Evolutionary conservation across 2,888 invertebrate genomes (phyloP).

Genomic region (Stenodema calcarata): DNA sequence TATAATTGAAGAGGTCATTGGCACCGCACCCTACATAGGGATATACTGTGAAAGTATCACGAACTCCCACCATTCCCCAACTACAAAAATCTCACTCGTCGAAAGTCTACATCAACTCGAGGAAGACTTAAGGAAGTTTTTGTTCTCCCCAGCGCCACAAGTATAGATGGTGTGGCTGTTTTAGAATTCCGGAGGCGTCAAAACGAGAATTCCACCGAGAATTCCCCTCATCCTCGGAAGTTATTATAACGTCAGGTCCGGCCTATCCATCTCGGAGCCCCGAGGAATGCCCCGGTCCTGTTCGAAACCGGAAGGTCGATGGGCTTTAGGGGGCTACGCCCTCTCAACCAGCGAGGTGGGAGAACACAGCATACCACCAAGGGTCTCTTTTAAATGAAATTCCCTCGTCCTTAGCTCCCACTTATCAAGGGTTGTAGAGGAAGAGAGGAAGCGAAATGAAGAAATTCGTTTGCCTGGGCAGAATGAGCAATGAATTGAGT

Average conservation of each 20-base stretch:
- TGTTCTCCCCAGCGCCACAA: too few species aligned
- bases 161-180: neutral
- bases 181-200: neutral
- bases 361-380: neutral
- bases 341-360: neutral
- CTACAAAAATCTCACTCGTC: too few species aligned
- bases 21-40: too few species aligned
- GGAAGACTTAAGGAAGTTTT: too few species aligned
- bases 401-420: neutral
- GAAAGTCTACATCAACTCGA: too few species aligned
- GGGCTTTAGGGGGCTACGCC: neutral
- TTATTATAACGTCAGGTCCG: neutral
- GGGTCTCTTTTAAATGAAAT: constrained; percentile 37
- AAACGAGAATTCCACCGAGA: neutral
- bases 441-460: neutral
- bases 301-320: neutral
- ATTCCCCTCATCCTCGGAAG: neutral
- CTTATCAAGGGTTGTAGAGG: neutral
- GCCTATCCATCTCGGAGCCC: neutral
- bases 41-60: too few species aligned
- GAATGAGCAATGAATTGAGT: constrained; percentile 4
- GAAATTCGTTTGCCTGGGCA: neutral
- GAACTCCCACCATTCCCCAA: too few species aligned
- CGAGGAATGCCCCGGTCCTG: neutral
- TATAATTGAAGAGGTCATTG: too few species aligned